Conservation (phyloP, 2,113 vertebrate genomes). For the Panthera leo region DNA sequence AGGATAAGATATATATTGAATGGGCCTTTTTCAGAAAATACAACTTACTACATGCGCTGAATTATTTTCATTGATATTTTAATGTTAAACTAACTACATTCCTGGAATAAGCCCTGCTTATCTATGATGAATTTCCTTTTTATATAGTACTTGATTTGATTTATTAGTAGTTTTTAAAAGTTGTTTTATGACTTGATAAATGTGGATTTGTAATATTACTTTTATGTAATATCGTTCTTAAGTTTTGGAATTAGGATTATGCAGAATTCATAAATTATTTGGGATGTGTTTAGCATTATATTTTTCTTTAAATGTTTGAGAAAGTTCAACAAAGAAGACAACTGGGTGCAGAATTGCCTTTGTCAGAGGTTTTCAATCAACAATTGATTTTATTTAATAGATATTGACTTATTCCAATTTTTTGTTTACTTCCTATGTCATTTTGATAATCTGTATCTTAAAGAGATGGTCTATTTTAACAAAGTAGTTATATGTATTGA, state of each 20-base stretch:
- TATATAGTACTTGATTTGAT: not conserved
- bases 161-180: not conserved
- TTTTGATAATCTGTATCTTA: not conserved
- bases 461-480: not conserved
- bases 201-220: not conserved
- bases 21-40: not conserved
- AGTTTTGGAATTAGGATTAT: not conserved
- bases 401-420: not conserved
- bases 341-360: not conserved
- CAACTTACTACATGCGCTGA: not conserved
- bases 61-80: not conserved
- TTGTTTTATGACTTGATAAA: not conserved
- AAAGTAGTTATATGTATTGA: not conserved
- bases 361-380: not conserved
- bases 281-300: not conserved
- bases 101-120: not conserved
- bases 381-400: not conserved
- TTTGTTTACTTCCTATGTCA: not conserved
- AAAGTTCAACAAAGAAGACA: not conserved
- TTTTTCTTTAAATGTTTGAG: not conserved
- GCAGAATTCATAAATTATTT: not conserved
- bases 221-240: not conserved
- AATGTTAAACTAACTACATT: not conserved
- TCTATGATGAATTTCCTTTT: not conserved
- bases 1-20: not conserved